These are phyloP conservation scores for Mactra quadrangularis DNA, from an alignment of 1,140 invertebrate species.

Conservation along the genomic window DNA sequence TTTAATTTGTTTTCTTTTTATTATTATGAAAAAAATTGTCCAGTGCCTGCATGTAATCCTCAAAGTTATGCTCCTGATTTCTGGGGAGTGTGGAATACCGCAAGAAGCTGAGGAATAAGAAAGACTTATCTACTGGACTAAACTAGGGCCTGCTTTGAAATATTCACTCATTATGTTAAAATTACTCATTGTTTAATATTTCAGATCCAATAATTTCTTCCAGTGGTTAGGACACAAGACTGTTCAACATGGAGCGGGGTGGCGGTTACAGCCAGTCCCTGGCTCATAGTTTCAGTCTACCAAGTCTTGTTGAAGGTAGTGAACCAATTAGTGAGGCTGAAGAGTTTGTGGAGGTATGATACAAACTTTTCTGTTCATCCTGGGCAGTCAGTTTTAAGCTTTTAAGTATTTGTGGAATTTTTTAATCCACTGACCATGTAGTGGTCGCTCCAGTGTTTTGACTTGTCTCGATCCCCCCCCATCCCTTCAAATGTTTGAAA, in stretches of 20 bases:
- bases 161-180: not conserved
- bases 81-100: too few species aligned
- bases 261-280: constrained; percentile 50
- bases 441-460: too few species aligned
- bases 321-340: constrained; percentile 77
- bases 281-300: constrained; percentile 73
- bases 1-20: too few species aligned
- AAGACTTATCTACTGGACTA: not conserved
- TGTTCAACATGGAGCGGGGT: constrained; percentile 23
- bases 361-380: too few species aligned
- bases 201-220: not conserved
- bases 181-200: not conserved
- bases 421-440: too few species aligned
- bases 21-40: too few species aligned
- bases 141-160: not conserved
- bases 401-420: too few species aligned
- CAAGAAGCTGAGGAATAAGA: not conserved
- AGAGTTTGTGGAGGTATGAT: constrained; percentile 75
- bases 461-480: too few species aligned
- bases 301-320: constrained; percentile 77
- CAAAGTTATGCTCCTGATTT: too few species aligned
- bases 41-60: too few species aligned
- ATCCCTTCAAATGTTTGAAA: too few species aligned
- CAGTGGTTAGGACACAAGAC: not conserved
- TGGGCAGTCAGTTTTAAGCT: too few species aligned